Evolutionary conservation across 1,140 invertebrate genomes (phyloP).

Genomic region (Cherax destructor): DNA sequence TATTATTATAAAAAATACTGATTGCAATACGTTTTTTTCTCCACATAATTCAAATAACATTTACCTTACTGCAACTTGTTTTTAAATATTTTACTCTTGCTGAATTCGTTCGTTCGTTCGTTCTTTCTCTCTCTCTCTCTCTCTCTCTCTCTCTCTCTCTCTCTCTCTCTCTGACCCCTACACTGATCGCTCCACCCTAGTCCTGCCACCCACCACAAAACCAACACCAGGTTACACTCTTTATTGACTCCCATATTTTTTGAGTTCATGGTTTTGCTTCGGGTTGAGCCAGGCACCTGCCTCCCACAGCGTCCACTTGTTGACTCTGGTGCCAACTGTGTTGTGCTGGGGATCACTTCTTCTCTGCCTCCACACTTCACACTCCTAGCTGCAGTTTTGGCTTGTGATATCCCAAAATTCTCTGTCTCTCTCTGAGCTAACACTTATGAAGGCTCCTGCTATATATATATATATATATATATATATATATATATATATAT

Average conservation of each 20-base stretch:
- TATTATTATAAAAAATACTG: too few relatives aligned
- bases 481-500: too few relatives aligned
- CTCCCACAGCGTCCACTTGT: not conserved
- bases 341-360: not conserved
- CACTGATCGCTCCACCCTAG: slow-evolving; percentile 12
- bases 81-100: slow-evolving; percentile 16
- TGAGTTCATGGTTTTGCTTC: not conserved
- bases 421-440: too few relatives aligned
- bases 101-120: slow-evolving; percentile 25
- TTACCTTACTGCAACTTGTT: slow-evolving; percentile 3
- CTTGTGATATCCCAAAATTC: too few relatives aligned
- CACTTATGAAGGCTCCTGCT: too few relatives aligned
- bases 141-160: slow-evolving; percentile 51
- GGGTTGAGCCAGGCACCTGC: not conserved
- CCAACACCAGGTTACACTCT: slow-evolving; percentile 30
- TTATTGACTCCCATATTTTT: slow-evolving; percentile 19
- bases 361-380: not conserved
- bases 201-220: slow-evolving; percentile 13
- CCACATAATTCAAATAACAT: slow-evolving; percentile 23
- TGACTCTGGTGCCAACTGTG: not conserved
- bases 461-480: too few relatives aligned
- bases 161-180: slow-evolving; percentile 3
- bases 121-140: slow-evolving; percentile 50
- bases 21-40: too few relatives aligned
- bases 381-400: too few relatives aligned